A percentile compares a stretch with the other conserved stretches of the same genome.
These are phyloP conservation scores for Cebidichthys violaceus DNA, from an alignment of 2,113 vertebrate genomes.

Conservation along the genomic window DNA sequence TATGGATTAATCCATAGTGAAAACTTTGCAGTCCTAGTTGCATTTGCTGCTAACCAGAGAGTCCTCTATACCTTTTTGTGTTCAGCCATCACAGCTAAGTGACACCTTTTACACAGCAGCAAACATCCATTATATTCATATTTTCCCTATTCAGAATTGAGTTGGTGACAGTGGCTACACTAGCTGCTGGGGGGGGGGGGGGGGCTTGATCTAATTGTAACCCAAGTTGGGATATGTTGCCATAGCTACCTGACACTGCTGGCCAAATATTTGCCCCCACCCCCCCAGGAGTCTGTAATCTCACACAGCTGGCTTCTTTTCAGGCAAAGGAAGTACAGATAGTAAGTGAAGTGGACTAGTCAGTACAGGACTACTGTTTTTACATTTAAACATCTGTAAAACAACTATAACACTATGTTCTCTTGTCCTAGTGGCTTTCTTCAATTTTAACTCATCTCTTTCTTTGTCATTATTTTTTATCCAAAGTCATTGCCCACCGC, in stretches of 20 bases:
- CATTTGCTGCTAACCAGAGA: background rate
- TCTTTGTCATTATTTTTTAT: background rate
- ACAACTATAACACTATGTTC: background rate
- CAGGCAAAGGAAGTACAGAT: constrained; percentile 31
- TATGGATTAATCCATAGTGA: background rate
- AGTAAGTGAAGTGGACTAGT: background rate
- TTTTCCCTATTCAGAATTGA: background rate
- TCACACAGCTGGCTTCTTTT: constrained; percentile 51
- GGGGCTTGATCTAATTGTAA: constrained; percentile 35
- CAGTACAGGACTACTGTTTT: background rate
- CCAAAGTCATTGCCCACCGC: background rate
- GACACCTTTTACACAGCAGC: background rate
- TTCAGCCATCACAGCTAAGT: background rate
- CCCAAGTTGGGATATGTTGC: constrained; percentile 68
- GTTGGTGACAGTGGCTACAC: background rate
- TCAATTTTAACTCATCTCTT: background rate
- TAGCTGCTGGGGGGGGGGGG: background rate
- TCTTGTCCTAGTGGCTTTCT: background rate
- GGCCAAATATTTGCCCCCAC: constrained; percentile 77
- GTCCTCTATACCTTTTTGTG: background rate
- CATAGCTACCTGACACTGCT: constrained; percentile 59
- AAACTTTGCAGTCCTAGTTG: background rate
- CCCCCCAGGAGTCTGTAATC: constrained; percentile 20
- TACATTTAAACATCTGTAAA: constrained; percentile 6
- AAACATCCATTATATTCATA: background rate